Base-by-base conservation (phyloP, 2,797 vertebrate species). In the Argyrosomus regius region DNA sequence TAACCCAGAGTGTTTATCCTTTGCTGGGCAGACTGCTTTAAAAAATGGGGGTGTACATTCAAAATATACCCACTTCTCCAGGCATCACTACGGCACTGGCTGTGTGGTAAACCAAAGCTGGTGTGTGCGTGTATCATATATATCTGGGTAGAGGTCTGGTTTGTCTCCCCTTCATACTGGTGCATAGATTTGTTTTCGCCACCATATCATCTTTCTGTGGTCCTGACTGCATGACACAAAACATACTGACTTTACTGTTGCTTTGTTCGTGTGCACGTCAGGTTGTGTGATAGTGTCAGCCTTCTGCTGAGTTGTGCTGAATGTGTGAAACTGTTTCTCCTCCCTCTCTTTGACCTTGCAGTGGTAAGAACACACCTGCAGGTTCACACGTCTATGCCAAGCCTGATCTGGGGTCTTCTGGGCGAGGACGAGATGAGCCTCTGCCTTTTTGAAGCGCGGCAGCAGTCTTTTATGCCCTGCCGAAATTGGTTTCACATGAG, bases 401-500 rank as follows among this genome's bases (percentile, higher is more conserved):
- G 9, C 62, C 56, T 46, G 72, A 66, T 54, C 6, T 1, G 76
- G 45, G 28, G 45, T 75, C 72, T 58, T 70, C 18, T 54, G 58
- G 65, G 68, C 31, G 54, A 87, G 48, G 86, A 89, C 73, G 81
- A 89, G 78, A 73, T 28, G 76, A 76, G 60, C 50, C 56, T 79
- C 39, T 81, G 79, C 46, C 74, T 72, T 76, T 93, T 91, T 86
- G 78, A 82, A 88, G 78, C 35, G 13, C 57, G 58, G 77, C 72
- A 61, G 74, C 66, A 71, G 70, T 81, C 83, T 84, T 88, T 88
- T 82, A 82, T 77, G 74, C 56, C 72, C 83, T 76, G 70, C 85
- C 75, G 81, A 96, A 96, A 96, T 95, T 94, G 87, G 80, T 92
- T 94, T 96, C 95, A 94, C 93, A 94, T 96, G 95, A 95, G 92